Percentiles rank a stretch among this genome's conserved stretches.
These are phyloP conservation scores for Sebastes melanostomus DNA, from an alignment of 2,797 vertebrate genomes.

Conservation along the genomic window DNA sequence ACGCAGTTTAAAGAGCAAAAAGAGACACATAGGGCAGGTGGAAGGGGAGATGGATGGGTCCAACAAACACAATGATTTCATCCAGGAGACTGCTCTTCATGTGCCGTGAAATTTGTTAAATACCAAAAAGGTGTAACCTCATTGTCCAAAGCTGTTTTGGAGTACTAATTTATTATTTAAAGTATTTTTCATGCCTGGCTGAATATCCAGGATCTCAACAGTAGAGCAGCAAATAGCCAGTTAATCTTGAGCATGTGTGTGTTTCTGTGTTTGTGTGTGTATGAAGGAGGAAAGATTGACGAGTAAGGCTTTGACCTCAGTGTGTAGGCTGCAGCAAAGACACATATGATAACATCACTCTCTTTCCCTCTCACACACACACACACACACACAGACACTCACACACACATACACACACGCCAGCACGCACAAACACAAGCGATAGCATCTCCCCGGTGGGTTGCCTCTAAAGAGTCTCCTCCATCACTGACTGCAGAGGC, in stretches of 20 bases:
- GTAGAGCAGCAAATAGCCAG: background rate
- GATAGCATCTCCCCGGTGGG: slow-evolving; percentile 67
- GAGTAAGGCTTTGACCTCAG: slow-evolving; percentile 62
- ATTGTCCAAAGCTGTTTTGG: background rate
- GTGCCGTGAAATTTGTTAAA: background rate
- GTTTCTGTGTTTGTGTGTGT: background rate
- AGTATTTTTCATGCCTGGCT: slow-evolving; percentile 7
- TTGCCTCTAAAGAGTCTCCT: slow-evolving; percentile 75
- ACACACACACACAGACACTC: background rate
- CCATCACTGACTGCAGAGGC: slow-evolving; percentile 76
- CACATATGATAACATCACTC: slow-evolving; percentile 66
- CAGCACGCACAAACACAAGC: slow-evolving; percentile 33
- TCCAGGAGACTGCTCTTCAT: too few species aligned
- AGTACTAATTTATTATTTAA: background rate
- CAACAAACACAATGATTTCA: too few species aligned
- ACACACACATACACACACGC: slow-evolving; percentile 12
- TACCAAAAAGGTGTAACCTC: background rate
- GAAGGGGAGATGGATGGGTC: too few species aligned
- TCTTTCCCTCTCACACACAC: background rate
- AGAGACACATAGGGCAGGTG: too few species aligned
- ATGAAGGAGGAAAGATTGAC: slow-evolving; percentile 48
- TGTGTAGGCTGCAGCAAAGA: slow-evolving; percentile 68
- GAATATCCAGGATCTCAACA: background rate
- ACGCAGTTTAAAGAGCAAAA: too few species aligned
- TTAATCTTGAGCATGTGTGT: slow-evolving; percentile 1